phyloP scores from a whole-genome alignment of 2,113 vertebrate species.

The Chloroceryle aenea region DNA sequence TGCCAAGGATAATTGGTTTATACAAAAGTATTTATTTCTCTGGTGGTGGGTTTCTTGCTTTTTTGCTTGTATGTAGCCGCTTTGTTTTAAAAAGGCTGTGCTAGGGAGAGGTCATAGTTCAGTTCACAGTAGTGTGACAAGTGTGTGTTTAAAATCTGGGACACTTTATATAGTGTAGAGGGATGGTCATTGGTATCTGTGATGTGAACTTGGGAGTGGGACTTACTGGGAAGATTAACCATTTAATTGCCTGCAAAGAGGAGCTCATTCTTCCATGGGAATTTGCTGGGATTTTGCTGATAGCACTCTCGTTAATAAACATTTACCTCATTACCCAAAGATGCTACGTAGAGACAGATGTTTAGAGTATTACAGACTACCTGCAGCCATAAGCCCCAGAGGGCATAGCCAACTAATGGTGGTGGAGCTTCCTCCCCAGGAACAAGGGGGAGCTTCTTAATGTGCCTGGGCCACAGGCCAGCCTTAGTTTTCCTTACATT shows the following conservation, averaged over 20 bases:
- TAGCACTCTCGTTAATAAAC: neutral
- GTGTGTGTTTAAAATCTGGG: neutral
- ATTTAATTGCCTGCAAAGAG: neutral
- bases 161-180: neutral
- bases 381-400: neutral
- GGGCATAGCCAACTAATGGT: neutral
- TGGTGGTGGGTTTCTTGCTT: neutral
- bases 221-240: neutral
- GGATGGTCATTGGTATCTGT: neutral
- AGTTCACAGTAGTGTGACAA: neutral
- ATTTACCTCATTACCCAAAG: neutral
- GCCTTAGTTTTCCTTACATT: constrained; percentile 30
- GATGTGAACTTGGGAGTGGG: neutral
- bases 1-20: neutral
- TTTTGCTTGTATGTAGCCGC: neutral
- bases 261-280: neutral
- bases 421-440: neutral
- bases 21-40: neutral
- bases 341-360: neutral
- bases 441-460: constrained; percentile 1
- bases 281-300: neutral
- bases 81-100: constrained; percentile 27
- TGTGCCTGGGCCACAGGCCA: neutral
- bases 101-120: neutral
- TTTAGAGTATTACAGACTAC: neutral